These are phyloP conservation scores for Cryptotermes secundus DNA, from an alignment of 1,140 invertebrate species.

Conservation along the genomic window DNA sequence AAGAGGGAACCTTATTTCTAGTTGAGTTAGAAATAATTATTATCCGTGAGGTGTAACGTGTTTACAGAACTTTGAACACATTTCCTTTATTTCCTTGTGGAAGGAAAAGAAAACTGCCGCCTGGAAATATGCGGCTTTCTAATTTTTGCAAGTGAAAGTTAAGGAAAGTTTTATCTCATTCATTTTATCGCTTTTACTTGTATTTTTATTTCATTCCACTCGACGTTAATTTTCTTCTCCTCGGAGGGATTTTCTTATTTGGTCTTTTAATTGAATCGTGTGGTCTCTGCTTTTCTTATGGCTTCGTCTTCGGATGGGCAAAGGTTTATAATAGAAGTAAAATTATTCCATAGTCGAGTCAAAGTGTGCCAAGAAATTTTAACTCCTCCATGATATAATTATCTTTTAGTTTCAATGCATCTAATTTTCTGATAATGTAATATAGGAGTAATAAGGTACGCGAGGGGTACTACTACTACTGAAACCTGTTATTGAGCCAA, in stretches of 20 bases:
- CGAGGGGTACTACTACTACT: too few relatives aligned
- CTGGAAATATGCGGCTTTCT: constrained; percentile 8
- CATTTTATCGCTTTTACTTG: not conserved
- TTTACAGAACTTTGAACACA: not conserved
- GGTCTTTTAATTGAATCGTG: not conserved
- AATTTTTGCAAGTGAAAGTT: not conserved
- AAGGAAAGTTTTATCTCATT: not conserved
- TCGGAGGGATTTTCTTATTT: not conserved
- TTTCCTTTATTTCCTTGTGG: not conserved
- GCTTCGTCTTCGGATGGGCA: not conserved
- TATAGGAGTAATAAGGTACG: too few relatives aligned
- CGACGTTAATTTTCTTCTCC: not conserved
- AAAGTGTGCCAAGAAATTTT: too few relatives aligned
- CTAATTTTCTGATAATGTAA: too few relatives aligned
- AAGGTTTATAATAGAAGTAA: not conserved
- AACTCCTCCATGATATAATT: too few relatives aligned
- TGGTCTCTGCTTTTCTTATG: not conserved
- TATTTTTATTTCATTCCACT: not conserved
- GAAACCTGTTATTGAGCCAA: too few relatives aligned
- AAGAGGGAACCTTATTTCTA: not conserved
- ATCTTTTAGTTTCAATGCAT: too few relatives aligned
- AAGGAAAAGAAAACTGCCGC: not conserved
- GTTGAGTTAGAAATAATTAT: constrained; percentile 11
- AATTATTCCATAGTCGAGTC: not conserved
- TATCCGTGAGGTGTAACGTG: not conserved